A percentile compares a stretch with the other conserved stretches of the same genome.
Conservation (phyloP, 2,888 invertebrate genomes). For the Liposcelis brunnea region DNA sequence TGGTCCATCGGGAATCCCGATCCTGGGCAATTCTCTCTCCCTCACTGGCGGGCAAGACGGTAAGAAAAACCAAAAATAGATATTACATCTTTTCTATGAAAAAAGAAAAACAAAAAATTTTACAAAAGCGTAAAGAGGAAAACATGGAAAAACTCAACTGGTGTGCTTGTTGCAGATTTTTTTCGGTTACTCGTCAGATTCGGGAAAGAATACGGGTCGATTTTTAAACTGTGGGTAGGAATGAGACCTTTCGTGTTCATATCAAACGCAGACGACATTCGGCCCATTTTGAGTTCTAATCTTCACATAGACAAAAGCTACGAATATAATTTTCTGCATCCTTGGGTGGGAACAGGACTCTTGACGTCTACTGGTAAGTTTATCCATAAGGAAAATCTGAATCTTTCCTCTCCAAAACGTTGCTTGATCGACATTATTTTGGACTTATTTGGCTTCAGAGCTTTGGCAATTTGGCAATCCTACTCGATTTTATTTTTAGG, state of each 20-base stretch:
- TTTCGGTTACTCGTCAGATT: conserved; percentile 22
- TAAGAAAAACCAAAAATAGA: conserved; percentile 18
- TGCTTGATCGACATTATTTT: no score
- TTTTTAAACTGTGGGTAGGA: conserved; percentile 26
- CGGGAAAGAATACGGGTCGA: conserved; percentile 22
- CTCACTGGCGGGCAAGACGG: conserved; percentile 25
- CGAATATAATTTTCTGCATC: conserved; percentile 24
- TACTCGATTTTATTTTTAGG: no score
- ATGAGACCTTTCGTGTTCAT: conserved; percentile 25
- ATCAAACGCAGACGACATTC: conserved; percentile 21
- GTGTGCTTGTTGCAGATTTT: conserved; percentile 21
- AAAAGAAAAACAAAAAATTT: background rate
- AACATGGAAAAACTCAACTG: conserved; percentile 1
- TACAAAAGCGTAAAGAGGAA: background rate
- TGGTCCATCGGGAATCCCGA: conserved; percentile 22
- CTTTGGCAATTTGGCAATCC: no score
- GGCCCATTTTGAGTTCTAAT: conserved; percentile 24
- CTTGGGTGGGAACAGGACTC: conserved; percentile 26
- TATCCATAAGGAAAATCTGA: no score
- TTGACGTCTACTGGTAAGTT: conserved; percentile 24
- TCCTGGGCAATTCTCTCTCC: conserved; percentile 26
- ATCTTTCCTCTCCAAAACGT: no score
- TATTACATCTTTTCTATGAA: no score
- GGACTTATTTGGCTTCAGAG: no score
- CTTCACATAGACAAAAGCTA: conserved; percentile 25